Evolutionary conservation across 2,113 vertebrate genomes (phyloP), one percentile per base, ranked within the genome.

Genomic region (Nesoenas mayeri): DNA sequence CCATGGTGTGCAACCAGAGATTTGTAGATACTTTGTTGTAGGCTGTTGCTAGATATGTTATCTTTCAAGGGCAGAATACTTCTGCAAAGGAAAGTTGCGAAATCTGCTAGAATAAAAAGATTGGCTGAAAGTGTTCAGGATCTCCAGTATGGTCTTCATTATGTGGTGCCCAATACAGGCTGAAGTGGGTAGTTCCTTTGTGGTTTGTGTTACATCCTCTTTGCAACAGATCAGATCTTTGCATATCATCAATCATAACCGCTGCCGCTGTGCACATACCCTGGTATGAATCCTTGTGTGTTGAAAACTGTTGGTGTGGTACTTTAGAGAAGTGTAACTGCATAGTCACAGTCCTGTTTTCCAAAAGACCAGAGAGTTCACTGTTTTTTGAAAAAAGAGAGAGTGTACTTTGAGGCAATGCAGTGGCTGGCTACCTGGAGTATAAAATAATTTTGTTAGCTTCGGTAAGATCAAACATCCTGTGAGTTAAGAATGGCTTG

Each of bases 121-220:
- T 87, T 78, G 89, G 28, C 89, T 95, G 80, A 95, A 95, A 88
- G 85, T 50, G 10, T 73, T 94, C 87, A 95, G 85, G 78, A 93
- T 95, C 93, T 90, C 64, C 75, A 90, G 48, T 44, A 44, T 11
- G 48, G 77, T 66, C 88, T 94, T 95, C 53, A 72, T 56, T 79
- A 64, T 64, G 57, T 58, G 70, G 79, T 95, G 89, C 97, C 87
- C 90, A 93, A 75, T 56, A 15, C 9, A 85, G 79, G 81, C 92
- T 94, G 80, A 82, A 93, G 94, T 77, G 72, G 94, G 90, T 89
- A 74, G 89, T 98, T 98, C 97, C 96, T 97, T 66, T 97, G 97
- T 95, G 97, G 97, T 96, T 97, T 97, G 88, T 47, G 38, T 88
- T 96, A 32, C 93, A 97, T 96, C 98, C 97, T 98, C 89, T 97